A percentile compares a stretch with the other conserved stretches of the same genome.
Evolutionary conservation across 2,888 invertebrate species (phyloP).

Genomic region (Rhimphoctona megacephalus): DNA sequence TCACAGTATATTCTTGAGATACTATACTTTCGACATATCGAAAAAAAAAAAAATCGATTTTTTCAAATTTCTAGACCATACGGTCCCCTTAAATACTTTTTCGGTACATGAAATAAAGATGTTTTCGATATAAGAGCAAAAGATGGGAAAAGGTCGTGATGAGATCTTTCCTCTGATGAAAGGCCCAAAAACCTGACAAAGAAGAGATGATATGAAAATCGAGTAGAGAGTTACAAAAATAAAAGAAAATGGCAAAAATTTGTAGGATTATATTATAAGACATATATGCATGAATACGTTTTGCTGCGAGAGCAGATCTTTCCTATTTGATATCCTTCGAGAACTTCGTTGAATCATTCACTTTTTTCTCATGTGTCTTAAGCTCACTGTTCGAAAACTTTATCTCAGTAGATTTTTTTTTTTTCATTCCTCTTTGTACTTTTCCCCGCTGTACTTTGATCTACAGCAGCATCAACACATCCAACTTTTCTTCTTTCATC

Average conservation of each 20-base stretch:
- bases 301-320: constrained; percentile 68
- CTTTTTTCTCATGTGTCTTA: constrained; percentile 31
- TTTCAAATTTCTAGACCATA: too few relatives aligned
- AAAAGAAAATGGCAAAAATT: constrained; percentile 55
- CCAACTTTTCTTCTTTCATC: constrained; percentile 31
- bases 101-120: neutral
- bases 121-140: neutral
- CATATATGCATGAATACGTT: constrained; percentile 56
- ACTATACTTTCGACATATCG: too few relatives aligned
- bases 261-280: constrained; percentile 63
- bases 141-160: neutral
- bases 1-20: too few relatives aligned
- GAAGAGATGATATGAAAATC: constrained; percentile 28
- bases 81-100: too few relatives aligned
- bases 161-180: neutral
- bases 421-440: neutral
- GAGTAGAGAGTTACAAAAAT: constrained; percentile 21
- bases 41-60: too few relatives aligned
- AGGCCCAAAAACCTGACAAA: constrained; percentile 1
- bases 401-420: constrained; percentile 27
- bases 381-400: constrained; percentile 29
- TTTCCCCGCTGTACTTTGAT: constrained; percentile 24
- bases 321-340: constrained; percentile 58
- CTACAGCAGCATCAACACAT: neutral
- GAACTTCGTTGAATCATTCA: constrained; percentile 63